phyloP scores from a whole-genome alignment of 2,797 vertebrate species.

The Acridotheres tristis region DNA sequence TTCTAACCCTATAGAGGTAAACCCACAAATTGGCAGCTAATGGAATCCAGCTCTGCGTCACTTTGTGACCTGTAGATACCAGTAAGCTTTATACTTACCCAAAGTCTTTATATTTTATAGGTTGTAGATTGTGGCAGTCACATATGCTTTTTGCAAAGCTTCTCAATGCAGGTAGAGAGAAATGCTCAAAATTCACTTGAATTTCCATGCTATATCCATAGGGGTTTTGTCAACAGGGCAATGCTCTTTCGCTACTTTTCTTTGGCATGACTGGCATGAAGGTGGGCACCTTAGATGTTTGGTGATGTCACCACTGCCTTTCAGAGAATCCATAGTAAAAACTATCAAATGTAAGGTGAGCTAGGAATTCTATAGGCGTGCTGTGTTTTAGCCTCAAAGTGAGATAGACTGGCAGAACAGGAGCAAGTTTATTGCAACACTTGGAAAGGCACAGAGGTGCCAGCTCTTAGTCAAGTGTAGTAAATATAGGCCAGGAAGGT shows the following conservation, averaged over 20 bases:
- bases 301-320: neutral
- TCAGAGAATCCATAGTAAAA: neutral
- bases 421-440: neutral
- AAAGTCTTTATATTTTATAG: neutral
- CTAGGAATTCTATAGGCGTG: neutral
- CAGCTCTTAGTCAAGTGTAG: neutral
- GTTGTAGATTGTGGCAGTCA: neutral
- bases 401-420: neutral
- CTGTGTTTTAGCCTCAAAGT: neutral
- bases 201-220: neutral
- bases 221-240: neutral
- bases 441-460: neutral
- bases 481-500: neutral
- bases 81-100: neutral
- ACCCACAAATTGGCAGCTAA: neutral
- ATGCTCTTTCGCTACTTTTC: neutral
- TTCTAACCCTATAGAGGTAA: neutral
- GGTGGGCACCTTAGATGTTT: neutral
- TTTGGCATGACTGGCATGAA: neutral
- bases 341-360: neutral
- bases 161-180: neutral
- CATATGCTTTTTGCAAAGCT: neutral
- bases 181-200: neutral
- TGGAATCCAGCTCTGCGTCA: neutral
- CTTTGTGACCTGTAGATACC: neutral